phyloP scores from a whole-genome alignment of 2,888 invertebrate species.

The Dinocampus coccinellae region DNA sequence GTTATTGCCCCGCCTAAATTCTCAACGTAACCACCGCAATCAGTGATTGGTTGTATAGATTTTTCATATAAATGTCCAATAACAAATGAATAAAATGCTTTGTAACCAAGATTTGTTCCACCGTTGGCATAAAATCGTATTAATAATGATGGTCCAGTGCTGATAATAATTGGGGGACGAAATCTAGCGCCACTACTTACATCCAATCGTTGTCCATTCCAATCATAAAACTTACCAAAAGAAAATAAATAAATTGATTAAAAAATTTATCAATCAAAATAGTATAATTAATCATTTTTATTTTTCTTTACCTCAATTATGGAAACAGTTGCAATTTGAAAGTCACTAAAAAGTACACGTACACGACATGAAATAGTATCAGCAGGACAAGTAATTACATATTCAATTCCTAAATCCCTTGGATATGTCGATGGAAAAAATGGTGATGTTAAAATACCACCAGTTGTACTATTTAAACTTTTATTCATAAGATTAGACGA shows the following conservation, averaged over 20 bases:
- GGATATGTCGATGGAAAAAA: conserved; percentile 79
- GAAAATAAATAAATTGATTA: conserved; percentile 5
- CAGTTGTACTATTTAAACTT: conserved; percentile 62
- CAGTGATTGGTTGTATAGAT: conserved; percentile 68
- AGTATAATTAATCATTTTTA: no score
- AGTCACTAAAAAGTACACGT: conserved; percentile 77
- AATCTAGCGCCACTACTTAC: conserved; percentile 77
- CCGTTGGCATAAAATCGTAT: conserved; percentile 80
- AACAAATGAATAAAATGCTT: conserved; percentile 74
- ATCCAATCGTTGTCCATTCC: conserved; percentile 76
- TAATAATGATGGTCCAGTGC: conserved; percentile 75
- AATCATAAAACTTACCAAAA: conserved; percentile 74
- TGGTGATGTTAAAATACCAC: conserved; percentile 75
- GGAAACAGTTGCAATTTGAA: conserved; percentile 76
- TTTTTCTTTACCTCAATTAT: conserved; percentile 75
- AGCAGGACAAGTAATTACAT: conserved; percentile 74
- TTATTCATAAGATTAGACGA: conserved; percentile 54
- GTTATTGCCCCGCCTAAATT: conserved; percentile 81
- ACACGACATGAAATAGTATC: conserved; percentile 73
- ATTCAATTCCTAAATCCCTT: conserved; percentile 77
- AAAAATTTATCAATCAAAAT: not conserved
- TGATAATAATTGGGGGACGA: conserved; percentile 77
- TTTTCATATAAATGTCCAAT: conserved; percentile 62
- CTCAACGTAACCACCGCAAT: conserved; percentile 80
- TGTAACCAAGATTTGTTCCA: conserved; percentile 77